A percentile compares a stretch with the other conserved stretches of the same genome.
These are phyloP conservation scores for Hydrotaea diabolus DNA, from an alignment of 2,888 invertebrate genomes.

Conservation along the genomic window DNA sequence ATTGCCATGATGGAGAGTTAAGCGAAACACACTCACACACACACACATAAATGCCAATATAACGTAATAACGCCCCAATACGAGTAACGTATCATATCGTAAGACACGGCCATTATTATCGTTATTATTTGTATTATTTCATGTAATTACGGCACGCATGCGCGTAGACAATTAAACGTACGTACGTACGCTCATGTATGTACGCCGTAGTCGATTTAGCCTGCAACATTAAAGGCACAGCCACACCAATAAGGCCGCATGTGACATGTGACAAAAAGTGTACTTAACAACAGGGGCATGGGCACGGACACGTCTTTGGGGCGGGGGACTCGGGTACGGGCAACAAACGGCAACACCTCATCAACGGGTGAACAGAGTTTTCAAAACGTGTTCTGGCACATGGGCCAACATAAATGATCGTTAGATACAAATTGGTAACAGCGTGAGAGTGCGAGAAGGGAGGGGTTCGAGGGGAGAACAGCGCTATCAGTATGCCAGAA, in stretches of 20 bases:
- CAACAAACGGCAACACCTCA: background rate
- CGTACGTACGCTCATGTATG: background rate
- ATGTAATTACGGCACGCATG: slow-evolving; percentile 24
- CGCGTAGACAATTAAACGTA: background rate
- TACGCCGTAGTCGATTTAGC: background rate
- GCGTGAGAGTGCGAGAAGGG: background rate
- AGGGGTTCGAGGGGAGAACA: background rate
- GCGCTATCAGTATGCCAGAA: background rate
- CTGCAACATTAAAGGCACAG: background rate
- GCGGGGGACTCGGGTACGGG: background rate
- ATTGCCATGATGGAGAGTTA: background rate
- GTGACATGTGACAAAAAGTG: slow-evolving; percentile 19
- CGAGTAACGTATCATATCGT: background rate
- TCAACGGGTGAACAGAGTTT: background rate
- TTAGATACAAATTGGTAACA: slow-evolving; percentile 49
- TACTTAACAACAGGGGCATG: background rate
- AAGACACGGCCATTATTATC: slow-evolving; percentile 15
- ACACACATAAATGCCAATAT: background rate
- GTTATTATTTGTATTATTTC: slow-evolving; percentile 27
- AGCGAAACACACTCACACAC: background rate
- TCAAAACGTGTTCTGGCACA: slow-evolving; percentile 23
- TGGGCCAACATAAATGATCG: background rate
- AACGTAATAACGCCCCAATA: background rate
- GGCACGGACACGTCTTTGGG: background rate
- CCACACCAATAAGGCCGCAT: background rate